Base-by-base conservation (phyloP, 2,113 vertebrate genomes). In the Chamaea fasciata region DNA sequence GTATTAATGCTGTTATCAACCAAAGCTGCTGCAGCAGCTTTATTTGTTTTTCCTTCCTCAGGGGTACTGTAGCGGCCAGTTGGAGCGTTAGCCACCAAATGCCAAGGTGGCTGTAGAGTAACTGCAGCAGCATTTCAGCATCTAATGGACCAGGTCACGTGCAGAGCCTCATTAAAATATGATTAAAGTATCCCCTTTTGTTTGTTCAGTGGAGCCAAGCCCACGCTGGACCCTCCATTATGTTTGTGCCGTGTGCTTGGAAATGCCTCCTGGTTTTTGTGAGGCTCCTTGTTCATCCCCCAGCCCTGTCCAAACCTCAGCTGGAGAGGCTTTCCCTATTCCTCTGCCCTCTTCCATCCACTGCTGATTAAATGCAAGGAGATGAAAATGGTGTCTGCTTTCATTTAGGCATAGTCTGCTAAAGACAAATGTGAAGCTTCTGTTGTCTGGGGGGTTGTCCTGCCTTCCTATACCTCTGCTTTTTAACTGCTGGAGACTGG, bases 131-230 rank as follows among this genome's bases (percentile, higher is more conserved):
- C 76, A 50, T 88, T 92, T 94, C 79, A 59, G 79, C 63, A 10
- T 87, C 83, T 90, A 71, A 86, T 63, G 76, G 95, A 78, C 33
- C 64, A 21, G 73, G 92, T 94, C 87, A 86, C 35, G 49, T 92
- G 91, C 76, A 78, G 33, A 70, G 52, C 64, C 89, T 94, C 73
- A 87, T 96, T 95, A 93, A 94, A 94, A 93, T 67, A 70, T 19
- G 83, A 94, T 93, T 94, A 77, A 94, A 92, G 80, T 94, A 35
- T 87, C 77, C 59, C 69, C 89, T 94, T 93, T 88, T 94, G 92
- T 90, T 88, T 86, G 80, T 59, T 70, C 33, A 0, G 60, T 52
- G 83, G 73, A 95, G 89, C 89, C 94, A 65, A 81, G 86, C 80
- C 91, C 60, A 2, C 15, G 71, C 69, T 55, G 73, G 91, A 46